Conservation (phyloP, 2,113 vertebrate genomes). For the Apistogramma diplotaenia region DNA sequence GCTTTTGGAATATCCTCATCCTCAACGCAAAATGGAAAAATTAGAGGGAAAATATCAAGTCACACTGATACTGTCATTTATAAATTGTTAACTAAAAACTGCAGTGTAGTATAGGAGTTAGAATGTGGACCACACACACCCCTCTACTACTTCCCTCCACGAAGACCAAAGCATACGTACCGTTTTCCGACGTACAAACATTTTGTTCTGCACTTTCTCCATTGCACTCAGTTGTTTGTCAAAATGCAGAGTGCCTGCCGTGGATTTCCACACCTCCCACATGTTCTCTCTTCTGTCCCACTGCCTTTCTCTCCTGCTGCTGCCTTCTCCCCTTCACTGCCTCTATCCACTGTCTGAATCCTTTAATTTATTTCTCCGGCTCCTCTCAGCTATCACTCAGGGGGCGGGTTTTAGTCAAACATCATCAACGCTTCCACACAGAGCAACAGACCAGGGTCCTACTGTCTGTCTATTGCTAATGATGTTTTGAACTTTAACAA, state of each 20-base stretch:
- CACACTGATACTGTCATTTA: rapidly evolving
- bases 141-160: not conserved
- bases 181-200: conserved; percentile 31
- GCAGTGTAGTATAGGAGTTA: not conserved
- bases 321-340: not conserved
- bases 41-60: not conserved
- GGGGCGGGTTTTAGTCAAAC: conserved; percentile 26
- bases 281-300: conserved; percentile 11
- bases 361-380: not conserved
- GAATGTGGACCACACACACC: rapidly evolving
- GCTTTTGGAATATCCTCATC: not conserved
- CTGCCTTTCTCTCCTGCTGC: not conserved
- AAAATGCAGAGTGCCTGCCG: conserved; percentile 21
- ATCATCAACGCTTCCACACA: conserved; percentile 13
- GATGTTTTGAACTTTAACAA: not conserved
- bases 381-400: conserved; percentile 9
- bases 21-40: not conserved
- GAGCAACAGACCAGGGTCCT: not conserved
- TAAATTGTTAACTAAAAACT: not conserved
- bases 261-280: conserved; percentile 51
- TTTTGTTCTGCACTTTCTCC: conserved; percentile 18
- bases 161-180: conserved; percentile 24
- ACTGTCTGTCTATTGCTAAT: not conserved
- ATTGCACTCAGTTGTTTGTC: conserved; percentile 14
- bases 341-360: not conserved